Conservation (phyloP, 2,113 vertebrate genomes). For the Emberiza fucata region DNA sequence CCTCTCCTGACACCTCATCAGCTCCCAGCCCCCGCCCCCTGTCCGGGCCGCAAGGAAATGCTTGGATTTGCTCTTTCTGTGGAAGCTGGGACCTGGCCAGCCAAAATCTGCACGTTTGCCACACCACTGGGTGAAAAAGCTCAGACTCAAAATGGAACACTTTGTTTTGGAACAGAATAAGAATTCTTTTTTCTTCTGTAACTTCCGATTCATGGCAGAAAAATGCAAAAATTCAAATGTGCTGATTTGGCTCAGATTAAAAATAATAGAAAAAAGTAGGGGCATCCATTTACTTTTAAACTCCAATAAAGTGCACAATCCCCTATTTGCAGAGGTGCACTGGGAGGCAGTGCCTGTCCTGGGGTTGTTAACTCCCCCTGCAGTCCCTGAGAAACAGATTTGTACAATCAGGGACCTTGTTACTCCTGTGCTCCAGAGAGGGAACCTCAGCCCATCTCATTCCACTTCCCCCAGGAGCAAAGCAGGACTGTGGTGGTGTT, state of each 20-base stretch:
- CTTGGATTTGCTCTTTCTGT: not conserved
- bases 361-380: not conserved
- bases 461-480: not conserved
- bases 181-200: not conserved
- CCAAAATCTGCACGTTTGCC: not conserved
- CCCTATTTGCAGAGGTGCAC: not conserved
- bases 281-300: not conserved
- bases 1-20: not conserved
- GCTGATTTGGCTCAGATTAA: not conserved
- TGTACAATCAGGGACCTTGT: accelerated
- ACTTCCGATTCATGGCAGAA: not conserved
- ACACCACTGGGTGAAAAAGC: not conserved
- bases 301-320: not conserved
- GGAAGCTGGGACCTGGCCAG: not conserved
- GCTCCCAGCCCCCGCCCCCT: not conserved
- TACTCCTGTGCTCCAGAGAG: not conserved
- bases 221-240: not conserved
- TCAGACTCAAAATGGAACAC: not conserved
- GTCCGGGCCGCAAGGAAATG: not conserved
- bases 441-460: not conserved
- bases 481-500: not conserved
- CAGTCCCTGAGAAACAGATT: not conserved
- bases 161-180: not conserved
- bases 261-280: not conserved
- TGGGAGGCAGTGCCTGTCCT: not conserved